Base-by-base conservation (phyloP, 2,888 invertebrate genomes). In the Eudasyphora cyanicolor region DNA sequence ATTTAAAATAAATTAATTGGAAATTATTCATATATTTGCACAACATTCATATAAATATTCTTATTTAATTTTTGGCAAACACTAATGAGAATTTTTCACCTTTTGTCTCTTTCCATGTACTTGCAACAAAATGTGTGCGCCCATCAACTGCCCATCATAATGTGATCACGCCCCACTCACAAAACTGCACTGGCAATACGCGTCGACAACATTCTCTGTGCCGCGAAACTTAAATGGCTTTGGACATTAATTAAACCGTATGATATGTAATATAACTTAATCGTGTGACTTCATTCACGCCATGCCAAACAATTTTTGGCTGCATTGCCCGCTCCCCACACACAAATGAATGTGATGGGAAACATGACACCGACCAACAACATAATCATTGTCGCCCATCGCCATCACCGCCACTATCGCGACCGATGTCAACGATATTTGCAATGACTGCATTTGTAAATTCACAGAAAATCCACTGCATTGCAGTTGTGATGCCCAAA, bases 401-500 rank as follows among this genome's bases (percentile, higher is more conserved):
- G 8, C 8, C 32, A 32, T 32, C 38, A 70, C n/a, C 21, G 42
- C 21, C 67, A 45, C 17, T 24, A 70, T 17, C 21, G 42, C 21
- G 54, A 45, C 17, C 45, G 57, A 71, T 45, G 51, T n/a, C n/a
- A n/a, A 54, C 32, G 12, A 51, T 24, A 70, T 38, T 51, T 29
- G 24, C 62, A 49, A 19, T 21, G 12, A 38, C 57, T 4, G 10
- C 4, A 19, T 54, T 10, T 64, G 8, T 17, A 29, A 45, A 62
- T 76, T 27, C 32, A 67, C 94, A 97, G 97, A 96, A 90, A 98
- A 98, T 92, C 98, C 98, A 60, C 93, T 98, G 87, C 95, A 95
- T 85, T 98, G 98, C 92, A 96, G 95, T 89, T 98, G 98, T 91
- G 97, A 97, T 91, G 95, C 97, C 82, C 96, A 97, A 92, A 96